Percentiles rank a stretch among this genome's conserved stretches.
Conservation (phyloP, 2,888 invertebrate genomes). For the Nasonia oneida region DNA sequence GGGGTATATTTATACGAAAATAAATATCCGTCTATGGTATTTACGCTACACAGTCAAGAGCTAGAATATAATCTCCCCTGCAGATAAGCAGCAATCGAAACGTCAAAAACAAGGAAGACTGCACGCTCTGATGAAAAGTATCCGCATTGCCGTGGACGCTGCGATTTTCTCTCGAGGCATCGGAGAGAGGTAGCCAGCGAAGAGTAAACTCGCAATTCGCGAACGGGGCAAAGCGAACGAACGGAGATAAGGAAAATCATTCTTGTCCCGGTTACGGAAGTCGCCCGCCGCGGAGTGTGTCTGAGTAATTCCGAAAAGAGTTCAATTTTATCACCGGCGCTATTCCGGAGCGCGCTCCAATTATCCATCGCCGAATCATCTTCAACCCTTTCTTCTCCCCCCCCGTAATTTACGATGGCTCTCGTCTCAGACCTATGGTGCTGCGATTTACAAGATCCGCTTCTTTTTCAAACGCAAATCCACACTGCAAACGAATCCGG, state of each 20-base stretch:
- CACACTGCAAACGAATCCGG: neutral
- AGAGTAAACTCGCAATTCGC: slow-evolving; percentile 1
- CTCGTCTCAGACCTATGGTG: neutral
- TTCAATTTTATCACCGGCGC: slow-evolving; percentile 70
- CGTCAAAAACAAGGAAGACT: neutral
- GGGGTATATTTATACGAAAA: too few species aligned
- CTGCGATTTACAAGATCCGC: neutral
- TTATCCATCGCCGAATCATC: slow-evolving; percentile 17
- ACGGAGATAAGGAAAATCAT: slow-evolving; percentile 65
- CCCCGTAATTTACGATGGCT: neutral
- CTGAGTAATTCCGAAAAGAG: slow-evolving; percentile 72
- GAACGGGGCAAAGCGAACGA: neutral
- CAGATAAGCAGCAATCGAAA: neutral
- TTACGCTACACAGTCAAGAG: neutral
- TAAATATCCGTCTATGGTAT: neutral
- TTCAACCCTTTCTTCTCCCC: neutral
- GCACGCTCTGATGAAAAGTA: neutral
- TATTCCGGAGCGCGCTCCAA: slow-evolving; percentile 37
- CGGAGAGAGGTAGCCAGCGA: neutral
- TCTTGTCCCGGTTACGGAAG: slow-evolving; percentile 62
- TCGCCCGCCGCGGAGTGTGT: slow-evolving; percentile 62
- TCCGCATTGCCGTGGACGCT: neutral
- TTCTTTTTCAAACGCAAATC: too few species aligned
- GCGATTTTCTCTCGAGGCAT: neutral
- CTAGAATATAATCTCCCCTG: too few species aligned